phyloP scores from a whole-genome alignment of 2,888 invertebrate species.

The Rhingia campestris region DNA sequence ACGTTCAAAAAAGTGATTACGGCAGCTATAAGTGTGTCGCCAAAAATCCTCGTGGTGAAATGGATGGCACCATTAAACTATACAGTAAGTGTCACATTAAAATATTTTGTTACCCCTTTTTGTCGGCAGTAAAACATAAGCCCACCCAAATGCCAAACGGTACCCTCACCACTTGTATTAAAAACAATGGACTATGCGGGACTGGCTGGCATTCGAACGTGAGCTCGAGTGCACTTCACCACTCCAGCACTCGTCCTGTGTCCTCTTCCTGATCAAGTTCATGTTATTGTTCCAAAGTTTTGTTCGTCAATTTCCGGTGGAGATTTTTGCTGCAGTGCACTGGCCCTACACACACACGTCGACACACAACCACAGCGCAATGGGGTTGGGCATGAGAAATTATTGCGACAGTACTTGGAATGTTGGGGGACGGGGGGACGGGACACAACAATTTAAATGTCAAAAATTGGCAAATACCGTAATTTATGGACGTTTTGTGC shows the following conservation, averaged over 20 bases:
- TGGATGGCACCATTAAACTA: constrained; percentile 93
- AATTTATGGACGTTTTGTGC: constrained; percentile 41
- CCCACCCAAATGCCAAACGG: background rate
- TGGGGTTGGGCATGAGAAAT: background rate
- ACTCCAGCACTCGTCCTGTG: too few relatives aligned
- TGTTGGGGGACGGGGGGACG: background rate
- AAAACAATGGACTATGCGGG: constrained; percentile 39
- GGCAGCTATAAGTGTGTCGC: constrained; percentile 94
- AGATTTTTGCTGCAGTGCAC: constrained; percentile 13
- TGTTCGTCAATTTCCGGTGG: constrained; percentile 25
- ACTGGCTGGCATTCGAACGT: too few relatives aligned
- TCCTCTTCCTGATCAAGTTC: constrained; percentile 47
- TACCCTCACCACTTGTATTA: background rate
- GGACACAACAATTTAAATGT: constrained; percentile 36
- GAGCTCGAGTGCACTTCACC: too few relatives aligned
- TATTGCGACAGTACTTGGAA: constrained; percentile 13
- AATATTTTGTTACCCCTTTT: constrained; percentile 63
- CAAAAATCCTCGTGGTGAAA: constrained; percentile 95
- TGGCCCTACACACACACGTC: background rate
- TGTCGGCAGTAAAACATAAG: background rate
- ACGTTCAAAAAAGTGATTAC: constrained; percentile 91
- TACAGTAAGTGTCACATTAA: constrained; percentile 88
- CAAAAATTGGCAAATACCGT: constrained; percentile 64
- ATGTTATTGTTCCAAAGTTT: constrained; percentile 35
- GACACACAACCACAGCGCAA: background rate